phyloP scores from a whole-genome alignment of 2,888 invertebrate species.

The Teleiodes luculella region DNA sequence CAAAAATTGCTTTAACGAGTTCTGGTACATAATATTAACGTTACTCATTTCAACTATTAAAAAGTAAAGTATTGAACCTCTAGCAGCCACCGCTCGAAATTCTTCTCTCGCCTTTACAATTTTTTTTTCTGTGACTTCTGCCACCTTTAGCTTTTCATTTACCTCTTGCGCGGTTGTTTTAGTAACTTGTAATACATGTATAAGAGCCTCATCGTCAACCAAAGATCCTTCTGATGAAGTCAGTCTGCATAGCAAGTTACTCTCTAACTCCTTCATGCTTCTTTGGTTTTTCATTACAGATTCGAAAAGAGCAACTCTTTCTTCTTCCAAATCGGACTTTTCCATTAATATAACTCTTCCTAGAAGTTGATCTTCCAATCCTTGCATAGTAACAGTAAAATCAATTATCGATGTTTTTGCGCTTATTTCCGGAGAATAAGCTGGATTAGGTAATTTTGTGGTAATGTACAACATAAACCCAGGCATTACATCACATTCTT shows the following conservation, averaged over 20 bases:
- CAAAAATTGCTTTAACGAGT: slow-evolving; percentile 95
- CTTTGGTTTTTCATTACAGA: slow-evolving; percentile 98
- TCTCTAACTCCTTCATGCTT: slow-evolving; percentile 97
- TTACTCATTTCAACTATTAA: slow-evolving; percentile 98
- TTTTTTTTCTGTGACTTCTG: slow-evolving; percentile 95
- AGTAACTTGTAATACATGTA: slow-evolving; percentile 91
- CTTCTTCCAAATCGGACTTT: slow-evolving; percentile 96
- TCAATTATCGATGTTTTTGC: slow-evolving; percentile 98
- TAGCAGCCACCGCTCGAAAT: slow-evolving; percentile 94
- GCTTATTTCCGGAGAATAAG: slow-evolving; percentile 97
- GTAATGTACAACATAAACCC: slow-evolving; percentile 97
- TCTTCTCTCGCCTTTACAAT: slow-evolving; percentile 96
- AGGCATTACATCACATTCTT: slow-evolving; percentile 97
- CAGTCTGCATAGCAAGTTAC: slow-evolving; percentile 92
- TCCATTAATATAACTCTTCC: slow-evolving; percentile 97
- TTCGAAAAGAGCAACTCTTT: slow-evolving; percentile 94
- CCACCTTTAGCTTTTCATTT: slow-evolving; percentile 93
- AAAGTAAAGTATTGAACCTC: slow-evolving; percentile 96
- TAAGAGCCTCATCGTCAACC: slow-evolving; percentile 97
- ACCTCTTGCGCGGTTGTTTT: slow-evolving; percentile 96
- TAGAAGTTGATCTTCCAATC: slow-evolving; percentile 95
- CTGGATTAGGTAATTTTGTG: slow-evolving; percentile 96
- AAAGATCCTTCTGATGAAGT: slow-evolving; percentile 96
- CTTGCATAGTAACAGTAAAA: slow-evolving; percentile 98
- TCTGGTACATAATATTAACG: slow-evolving; percentile 98